phyloP scores from a whole-genome alignment of 2,797 vertebrate species.

The Ceryle rudis region DNA sequence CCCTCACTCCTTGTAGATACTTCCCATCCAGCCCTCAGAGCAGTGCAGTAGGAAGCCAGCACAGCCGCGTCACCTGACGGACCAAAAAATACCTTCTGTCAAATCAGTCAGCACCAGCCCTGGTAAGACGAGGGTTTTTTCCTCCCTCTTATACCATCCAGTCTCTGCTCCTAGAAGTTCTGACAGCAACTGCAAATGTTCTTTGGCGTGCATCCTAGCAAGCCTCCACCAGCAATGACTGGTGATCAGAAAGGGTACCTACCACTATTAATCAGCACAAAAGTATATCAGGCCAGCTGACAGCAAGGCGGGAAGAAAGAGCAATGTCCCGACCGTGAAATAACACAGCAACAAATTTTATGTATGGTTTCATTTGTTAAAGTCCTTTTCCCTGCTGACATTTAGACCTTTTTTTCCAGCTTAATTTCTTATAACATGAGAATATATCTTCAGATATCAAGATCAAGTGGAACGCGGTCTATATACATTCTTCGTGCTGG shows the following conservation, averaged over 20 bases:
- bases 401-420: neutral
- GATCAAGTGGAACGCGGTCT: neutral
- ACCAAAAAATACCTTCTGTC: neutral
- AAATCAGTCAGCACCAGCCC: neutral
- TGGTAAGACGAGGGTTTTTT: neutral
- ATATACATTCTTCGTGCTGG: neutral
- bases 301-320: constrained; percentile 5
- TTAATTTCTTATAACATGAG: neutral
- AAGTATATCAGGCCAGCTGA: neutral
- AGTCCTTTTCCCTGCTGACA: neutral
- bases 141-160: neutral
- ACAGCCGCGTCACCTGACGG: neutral
- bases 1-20: neutral
- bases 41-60: neutral
- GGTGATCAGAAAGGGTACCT: neutral
- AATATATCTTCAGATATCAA: constrained; percentile 12
- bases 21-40: neutral
- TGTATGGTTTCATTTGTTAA: neutral
- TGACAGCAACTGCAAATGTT: neutral
- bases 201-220: neutral
- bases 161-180: neutral
- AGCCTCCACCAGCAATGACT: neutral
- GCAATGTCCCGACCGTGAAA: neutral
- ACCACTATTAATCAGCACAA: constrained; percentile 20
- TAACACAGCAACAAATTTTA: neutral